A percentile compares a stretch with the other conserved stretches of the same genome.
Conservation (phyloP, 1,140 invertebrate genomes). For the Drosophila watanabei region DNA sequence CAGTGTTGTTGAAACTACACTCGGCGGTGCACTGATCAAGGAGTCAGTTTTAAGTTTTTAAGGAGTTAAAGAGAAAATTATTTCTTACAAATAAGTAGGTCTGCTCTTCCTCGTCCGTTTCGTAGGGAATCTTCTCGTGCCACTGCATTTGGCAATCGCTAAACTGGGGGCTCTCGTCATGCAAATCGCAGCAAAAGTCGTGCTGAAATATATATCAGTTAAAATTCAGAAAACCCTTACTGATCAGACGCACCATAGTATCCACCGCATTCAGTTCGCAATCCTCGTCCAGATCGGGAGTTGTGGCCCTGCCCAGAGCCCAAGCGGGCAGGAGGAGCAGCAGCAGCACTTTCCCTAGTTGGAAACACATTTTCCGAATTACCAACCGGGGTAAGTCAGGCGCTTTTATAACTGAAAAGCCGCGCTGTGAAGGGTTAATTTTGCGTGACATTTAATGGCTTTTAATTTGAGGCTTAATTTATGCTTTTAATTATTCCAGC, state of each 20-base stretch:
- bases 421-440: slow-evolving; percentile 46
- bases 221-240: not conserved
- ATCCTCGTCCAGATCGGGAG: slow-evolving; percentile 48
- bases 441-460: slow-evolving; percentile 61
- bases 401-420: slow-evolving; percentile 46
- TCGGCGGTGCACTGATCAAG: slow-evolving; percentile 57
- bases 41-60: not conserved
- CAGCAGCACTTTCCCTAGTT: slow-evolving; percentile 9
- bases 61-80: too few species aligned
- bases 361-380: slow-evolving; percentile 24
- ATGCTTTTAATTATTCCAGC: slow-evolving; percentile 57
- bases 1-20: slow-evolving; percentile 59
- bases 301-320: slow-evolving; percentile 27
- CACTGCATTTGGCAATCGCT: slow-evolving; percentile 56
- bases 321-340: slow-evolving; percentile 7
- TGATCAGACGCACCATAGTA: slow-evolving; percentile 53
- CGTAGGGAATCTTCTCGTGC: slow-evolving; percentile 51
- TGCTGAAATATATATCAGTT: slow-evolving; percentile 33
- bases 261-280: slow-evolving; percentile 57
- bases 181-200: slow-evolving; percentile 72
- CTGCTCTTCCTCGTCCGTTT: slow-evolving; percentile 58
- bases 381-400: not conserved
- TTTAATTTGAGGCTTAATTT: slow-evolving; percentile 75
- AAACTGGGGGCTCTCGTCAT: slow-evolving; percentile 57
- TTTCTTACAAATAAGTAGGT: slow-evolving; percentile 60